Evolutionary conservation across 2,888 invertebrate species (phyloP).

Genomic region (Chrysina gloriosa): DNA sequence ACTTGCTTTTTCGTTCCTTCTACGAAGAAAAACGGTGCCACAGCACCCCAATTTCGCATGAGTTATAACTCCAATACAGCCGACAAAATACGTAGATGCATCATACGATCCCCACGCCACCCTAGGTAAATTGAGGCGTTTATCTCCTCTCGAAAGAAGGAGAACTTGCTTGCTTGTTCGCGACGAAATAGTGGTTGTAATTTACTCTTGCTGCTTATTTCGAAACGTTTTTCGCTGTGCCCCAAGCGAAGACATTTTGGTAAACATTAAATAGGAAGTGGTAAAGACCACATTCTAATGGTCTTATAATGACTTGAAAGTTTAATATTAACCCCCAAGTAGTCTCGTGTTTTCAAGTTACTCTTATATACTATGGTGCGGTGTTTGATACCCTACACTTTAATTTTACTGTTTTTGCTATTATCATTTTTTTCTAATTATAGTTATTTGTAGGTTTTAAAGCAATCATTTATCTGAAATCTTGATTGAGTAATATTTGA

Average conservation of each 20-base stretch:
- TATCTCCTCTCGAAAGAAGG: neutral
- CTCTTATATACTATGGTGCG: too few species aligned
- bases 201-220: neutral
- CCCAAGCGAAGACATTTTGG: neutral
- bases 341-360: too few species aligned
- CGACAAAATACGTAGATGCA: slow-evolving; percentile 44
- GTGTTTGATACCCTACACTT: too few species aligned
- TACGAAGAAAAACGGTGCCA: slow-evolving; percentile 11
- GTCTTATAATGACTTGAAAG: too few species aligned
- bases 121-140: slow-evolving; percentile 27
- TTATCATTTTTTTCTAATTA: too few species aligned
- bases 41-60: slow-evolving; percentile 40
- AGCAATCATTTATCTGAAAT: too few species aligned
- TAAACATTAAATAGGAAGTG: neutral
- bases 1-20: slow-evolving; percentile 2
- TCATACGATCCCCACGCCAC: slow-evolving; percentile 21
- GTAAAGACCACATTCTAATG: too few species aligned
- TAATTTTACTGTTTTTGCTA: too few species aligned
- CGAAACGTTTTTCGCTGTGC: neutral
- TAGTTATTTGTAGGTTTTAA: too few species aligned
- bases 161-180: neutral
- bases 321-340: too few species aligned
- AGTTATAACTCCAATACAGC: slow-evolving; percentile 45
- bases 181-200: neutral
- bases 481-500: too few species aligned